A percentile compares a stretch with the other conserved stretches of the same genome.
These are phyloP conservation scores for Chaetorhynchus papuensis DNA, from an alignment of 2,113 vertebrate species.

Conservation along the genomic window DNA sequence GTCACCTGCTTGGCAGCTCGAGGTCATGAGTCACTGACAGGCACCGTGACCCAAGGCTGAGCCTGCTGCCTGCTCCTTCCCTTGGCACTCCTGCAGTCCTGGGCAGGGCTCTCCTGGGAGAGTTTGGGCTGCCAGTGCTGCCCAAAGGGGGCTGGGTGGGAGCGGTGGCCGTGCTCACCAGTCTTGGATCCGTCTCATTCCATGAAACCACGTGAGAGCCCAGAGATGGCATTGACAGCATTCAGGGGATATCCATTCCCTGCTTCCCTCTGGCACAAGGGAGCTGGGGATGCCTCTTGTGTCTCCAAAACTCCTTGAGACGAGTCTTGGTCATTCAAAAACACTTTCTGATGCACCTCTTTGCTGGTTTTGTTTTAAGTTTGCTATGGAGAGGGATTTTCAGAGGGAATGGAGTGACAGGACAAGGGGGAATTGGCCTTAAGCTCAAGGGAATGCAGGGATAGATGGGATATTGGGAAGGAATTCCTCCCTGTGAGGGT, in stretches of 20 bases:
- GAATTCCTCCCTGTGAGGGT: not conserved
- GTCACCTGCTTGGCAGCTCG: not conserved
- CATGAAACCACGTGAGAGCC: not conserved
- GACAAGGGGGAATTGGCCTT: not conserved
- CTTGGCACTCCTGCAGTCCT: not conserved
- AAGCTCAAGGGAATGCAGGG: not conserved
- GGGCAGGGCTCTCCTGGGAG: not conserved
- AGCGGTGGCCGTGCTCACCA: fast-evolving
- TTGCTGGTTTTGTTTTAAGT: not conserved
- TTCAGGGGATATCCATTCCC: not conserved
- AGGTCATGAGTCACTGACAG: not conserved
- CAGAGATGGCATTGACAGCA: not conserved
- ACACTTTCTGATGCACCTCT: not conserved
- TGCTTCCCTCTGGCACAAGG: not conserved
- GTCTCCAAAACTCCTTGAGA: not conserved
- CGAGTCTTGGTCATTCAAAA: not conserved
- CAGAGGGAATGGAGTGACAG: not conserved
- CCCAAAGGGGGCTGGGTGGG: not conserved
- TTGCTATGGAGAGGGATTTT: not conserved
- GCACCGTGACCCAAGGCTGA: not conserved
- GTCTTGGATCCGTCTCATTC: not conserved
- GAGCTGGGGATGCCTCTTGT: not conserved
- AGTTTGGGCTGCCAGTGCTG: not conserved
- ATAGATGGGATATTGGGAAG: not conserved
- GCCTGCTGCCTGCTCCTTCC: not conserved